These are phyloP conservation scores for Melanocharis versteri DNA, from an alignment of 2,113 vertebrate species.

Conservation along the genomic window DNA sequence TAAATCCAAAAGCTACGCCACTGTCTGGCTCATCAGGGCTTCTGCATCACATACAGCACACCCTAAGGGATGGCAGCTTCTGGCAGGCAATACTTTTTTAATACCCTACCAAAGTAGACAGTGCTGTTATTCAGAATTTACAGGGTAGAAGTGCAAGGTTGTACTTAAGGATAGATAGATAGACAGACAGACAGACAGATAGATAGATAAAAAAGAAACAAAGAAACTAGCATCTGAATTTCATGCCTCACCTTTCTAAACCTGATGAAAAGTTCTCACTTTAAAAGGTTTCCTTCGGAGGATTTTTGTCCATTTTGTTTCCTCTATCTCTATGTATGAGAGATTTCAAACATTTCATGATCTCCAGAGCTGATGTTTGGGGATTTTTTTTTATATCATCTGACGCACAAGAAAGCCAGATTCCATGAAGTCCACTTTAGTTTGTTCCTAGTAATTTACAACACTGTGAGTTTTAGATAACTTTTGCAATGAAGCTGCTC, in stretches of 20 bases:
- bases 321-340: background rate
- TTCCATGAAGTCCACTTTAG: background rate
- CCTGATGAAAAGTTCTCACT: background rate
- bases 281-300: background rate
- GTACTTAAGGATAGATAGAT: too few species aligned
- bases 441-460: background rate
- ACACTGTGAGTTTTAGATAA: background rate
- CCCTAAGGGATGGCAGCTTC: background rate
- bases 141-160: background rate
- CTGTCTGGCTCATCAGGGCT: background rate
- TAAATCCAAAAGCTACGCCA: slow-evolving; percentile 4
- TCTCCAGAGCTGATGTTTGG: background rate
- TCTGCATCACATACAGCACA: background rate
- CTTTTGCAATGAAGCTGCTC: background rate
- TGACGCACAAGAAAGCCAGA: background rate
- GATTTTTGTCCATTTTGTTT: background rate
- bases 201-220: background rate
- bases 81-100: background rate
- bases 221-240: background rate
- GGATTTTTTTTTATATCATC: background rate
- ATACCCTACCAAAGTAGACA: background rate
- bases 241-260: background rate
- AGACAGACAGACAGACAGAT: background rate
- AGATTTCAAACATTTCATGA: background rate
- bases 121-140: background rate